These are phyloP conservation scores for Stichopus chloronotus DNA, from an alignment of 35 echinoderm and acorn worm species.

Conservation along the genomic window DNA sequence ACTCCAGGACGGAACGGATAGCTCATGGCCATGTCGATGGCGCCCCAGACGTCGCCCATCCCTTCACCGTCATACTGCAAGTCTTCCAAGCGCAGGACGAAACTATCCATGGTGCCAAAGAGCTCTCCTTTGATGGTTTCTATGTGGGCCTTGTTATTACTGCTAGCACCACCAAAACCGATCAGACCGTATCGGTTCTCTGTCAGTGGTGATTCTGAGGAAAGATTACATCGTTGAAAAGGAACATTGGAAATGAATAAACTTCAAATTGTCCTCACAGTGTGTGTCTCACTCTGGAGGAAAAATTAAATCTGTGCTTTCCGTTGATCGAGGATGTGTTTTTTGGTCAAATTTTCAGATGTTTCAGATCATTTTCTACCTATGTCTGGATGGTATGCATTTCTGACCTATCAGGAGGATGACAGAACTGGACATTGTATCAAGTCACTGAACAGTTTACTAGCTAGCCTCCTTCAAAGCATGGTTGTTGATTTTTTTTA, in stretches of 20 bases:
- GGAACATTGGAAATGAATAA: neutral
- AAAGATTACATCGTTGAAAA: neutral
- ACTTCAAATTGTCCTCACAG: neutral
- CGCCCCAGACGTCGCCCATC: slow-evolving; percentile 73
- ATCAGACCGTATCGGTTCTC: slow-evolving; percentile 79
- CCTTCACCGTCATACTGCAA: slow-evolving; percentile 74
- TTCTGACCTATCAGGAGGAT: no score
- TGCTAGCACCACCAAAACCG: slow-evolving; percentile 78
- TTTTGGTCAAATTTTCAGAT: no score
- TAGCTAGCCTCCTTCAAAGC: no score
- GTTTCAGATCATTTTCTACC: no score
- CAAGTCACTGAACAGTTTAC: no score
- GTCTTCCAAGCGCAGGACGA: slow-evolving; percentile 39
- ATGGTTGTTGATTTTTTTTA: no score
- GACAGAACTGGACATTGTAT: no score
- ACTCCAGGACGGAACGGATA: slow-evolving; percentile 96
- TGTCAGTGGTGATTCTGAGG: slow-evolving; percentile 24
- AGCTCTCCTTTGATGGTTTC: slow-evolving; percentile 83
- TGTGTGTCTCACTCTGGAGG: no score
- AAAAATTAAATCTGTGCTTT: no score
- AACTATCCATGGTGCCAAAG: slow-evolving; percentile 56
- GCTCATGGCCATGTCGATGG: slow-evolving; percentile 69
- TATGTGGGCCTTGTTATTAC: slow-evolving; percentile 56
- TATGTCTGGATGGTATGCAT: no score
- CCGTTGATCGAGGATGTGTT: no score